Base-by-base conservation (phyloP, 1,140 invertebrate species). In the Lucilia cuprina region DNA sequence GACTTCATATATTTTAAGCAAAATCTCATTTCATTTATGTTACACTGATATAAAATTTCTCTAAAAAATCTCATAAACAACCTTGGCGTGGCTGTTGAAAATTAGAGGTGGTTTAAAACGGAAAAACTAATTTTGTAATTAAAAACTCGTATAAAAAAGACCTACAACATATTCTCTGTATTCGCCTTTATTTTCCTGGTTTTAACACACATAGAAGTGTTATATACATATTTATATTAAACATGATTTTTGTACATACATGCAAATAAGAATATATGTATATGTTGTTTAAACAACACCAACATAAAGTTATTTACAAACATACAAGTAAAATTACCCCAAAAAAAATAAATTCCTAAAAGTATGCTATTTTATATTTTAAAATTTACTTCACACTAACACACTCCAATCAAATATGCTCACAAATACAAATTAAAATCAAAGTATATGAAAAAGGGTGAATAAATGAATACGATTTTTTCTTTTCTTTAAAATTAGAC, bases 91-190 rank as follows among this genome's bases (percentile, higher is more conserved):
- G 77, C 77, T 80, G 77, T 80, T 80, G 77, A 80, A 80, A 80
- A 80, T 80, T 35, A 47, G 8, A 70, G 65, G 77, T 80, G n/a
- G 41, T 47, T 80, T 49, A 80, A 80, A 50, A 50, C 77, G 65
- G 82, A 74, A 83, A 35, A 83, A 83, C 82, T 65, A 83, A 83
- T 90, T 90, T 85, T 82, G 87, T 90, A 90, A 90, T 90, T 90
- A 90, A 88, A 90, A 90, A 89, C 87, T 89, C 88, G 88, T 90
- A 90, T 87, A 89, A 84, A 55, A 83, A 55, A 55, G 49, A 17
- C 50, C 50, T 10, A n/a, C 25, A 49, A 84, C 35, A 55, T 10
- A 55, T 5, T 55, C 17, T 1, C 12, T 17, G 12, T 55, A n/a
- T 55, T 55, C 12, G 50, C 12, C 50, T 55, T 55, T n/a, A 17